Base-by-base conservation (phyloP, 1,140 invertebrate genomes). In the Hycleus phaleratus region DNA sequence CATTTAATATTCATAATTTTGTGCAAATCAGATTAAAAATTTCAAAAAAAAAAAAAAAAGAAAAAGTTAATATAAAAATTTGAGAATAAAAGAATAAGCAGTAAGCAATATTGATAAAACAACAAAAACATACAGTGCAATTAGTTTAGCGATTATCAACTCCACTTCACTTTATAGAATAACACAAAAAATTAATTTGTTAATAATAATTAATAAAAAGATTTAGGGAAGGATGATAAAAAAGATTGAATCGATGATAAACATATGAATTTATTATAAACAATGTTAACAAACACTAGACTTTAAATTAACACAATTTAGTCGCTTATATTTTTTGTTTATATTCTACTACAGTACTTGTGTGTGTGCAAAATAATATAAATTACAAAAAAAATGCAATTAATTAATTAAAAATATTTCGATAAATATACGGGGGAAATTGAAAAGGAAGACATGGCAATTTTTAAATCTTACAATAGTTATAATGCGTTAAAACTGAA, bases 241-340 rank as follows among this genome's bases (percentile, higher is more conserved):
- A 26, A 1, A 7, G 26, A 7, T 24, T 18, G 12, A 46, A 26
- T 45, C 26, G 26, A 46, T 38, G 42, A 52, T 52, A 53, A 53
- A 53, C 42, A 53, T 52, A 52, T 53, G 51, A 53, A 53, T 53
- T 53, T 53, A 53, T 53, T 53, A 46, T 53, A 53, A 53, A 53
- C 51, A 53, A 53, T 53, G 51, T 53, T 53, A 53, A 53, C 50
- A 52, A 50, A 52, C 50, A 50, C 49, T 40, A 39, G 32, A 40
- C 39, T 52, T 52, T 53, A 53, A 53, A 53, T 42, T 53, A 53
- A 53, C 51, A 53, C 51, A 53, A 46, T 53, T 53, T 53, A 53
- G 51, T 52, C 51, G 43, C 46, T 53, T 52, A 53, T 53, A 53
- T 32, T 32, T 32, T 32, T 5, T 32, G 32, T 5, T 32, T 32